phyloP scores from a whole-genome alignment of 2,888 invertebrate species.

The Hyposoter didymator region DNA sequence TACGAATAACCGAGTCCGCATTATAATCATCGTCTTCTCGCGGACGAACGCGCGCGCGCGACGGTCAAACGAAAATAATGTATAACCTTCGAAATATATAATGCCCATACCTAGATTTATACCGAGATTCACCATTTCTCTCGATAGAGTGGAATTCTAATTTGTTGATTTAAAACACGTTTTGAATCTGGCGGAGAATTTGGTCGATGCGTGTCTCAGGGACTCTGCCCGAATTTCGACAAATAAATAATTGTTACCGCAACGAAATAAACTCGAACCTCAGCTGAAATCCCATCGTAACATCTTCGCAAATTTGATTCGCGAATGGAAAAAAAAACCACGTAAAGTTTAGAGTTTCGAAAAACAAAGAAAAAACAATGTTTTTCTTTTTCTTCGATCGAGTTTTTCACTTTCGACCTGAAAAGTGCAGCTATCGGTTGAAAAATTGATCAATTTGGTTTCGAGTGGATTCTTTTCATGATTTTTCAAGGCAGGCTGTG shows the following conservation, averaged over 20 bases:
- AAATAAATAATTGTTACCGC: background rate
- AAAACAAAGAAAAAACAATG: background rate
- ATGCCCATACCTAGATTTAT: slow-evolving; percentile 8
- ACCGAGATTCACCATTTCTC: background rate
- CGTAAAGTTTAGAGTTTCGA: no score
- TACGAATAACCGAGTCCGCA: slow-evolving; percentile 48
- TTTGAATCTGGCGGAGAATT: background rate
- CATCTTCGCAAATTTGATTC: background rate
- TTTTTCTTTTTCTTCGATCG: background rate
- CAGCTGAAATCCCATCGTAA: background rate
- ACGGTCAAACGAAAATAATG: slow-evolving; percentile 57
- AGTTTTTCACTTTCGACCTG: background rate
- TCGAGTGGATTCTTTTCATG: background rate
- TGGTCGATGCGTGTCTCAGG: background rate
- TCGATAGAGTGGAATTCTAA: background rate
- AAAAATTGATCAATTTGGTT: background rate
- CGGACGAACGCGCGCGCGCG: slow-evolving; percentile 21
- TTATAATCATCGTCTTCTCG: slow-evolving; percentile 50
- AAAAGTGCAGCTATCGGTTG: background rate
- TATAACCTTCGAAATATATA: slow-evolving; percentile 42
- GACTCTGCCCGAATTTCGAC: background rate
- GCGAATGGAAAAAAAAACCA: no score
- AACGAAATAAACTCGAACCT: background rate
- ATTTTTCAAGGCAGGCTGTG: background rate
- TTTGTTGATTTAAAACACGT: background rate